A percentile compares a stretch with the other conserved stretches of the same genome.
These are phyloP conservation scores for Thamnophis elegans DNA, from an alignment of 2,797 vertebrate species.

Conservation along the genomic window DNA sequence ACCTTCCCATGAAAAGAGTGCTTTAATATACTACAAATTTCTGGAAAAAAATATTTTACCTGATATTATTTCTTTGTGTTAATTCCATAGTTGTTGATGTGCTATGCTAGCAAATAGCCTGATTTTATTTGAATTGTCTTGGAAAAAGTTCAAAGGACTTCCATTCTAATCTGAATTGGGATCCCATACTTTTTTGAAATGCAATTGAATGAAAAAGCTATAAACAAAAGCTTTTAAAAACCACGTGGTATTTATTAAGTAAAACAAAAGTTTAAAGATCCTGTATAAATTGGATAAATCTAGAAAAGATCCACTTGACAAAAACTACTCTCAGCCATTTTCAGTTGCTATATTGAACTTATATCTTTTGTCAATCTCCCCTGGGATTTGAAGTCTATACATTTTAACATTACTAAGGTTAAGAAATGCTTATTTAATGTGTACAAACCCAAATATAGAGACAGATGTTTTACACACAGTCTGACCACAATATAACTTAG, in stretches of 20 bases:
- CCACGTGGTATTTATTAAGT: background rate
- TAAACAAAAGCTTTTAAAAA: background rate
- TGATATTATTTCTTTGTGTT: background rate
- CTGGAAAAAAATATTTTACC: slow-evolving; percentile 7
- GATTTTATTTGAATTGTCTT: background rate
- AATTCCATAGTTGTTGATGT: background rate
- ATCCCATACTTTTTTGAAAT: background rate
- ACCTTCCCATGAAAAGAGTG: slow-evolving; percentile 30
- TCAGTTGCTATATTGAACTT: background rate
- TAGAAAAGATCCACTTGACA: background rate
- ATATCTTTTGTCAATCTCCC: background rate
- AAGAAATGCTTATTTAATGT: background rate
- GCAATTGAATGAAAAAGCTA: background rate
- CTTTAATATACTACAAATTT: slow-evolving; percentile 28
- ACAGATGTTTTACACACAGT: no score
- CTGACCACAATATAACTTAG: no score
- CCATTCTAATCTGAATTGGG: background rate
- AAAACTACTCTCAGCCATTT: background rate
- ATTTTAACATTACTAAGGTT: background rate
- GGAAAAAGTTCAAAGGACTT: background rate
- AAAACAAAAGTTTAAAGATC: background rate
- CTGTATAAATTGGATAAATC: background rate
- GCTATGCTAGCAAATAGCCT: background rate
- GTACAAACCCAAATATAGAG: background rate
- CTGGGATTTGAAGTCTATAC: background rate